phyloP scores from a whole-genome alignment of 2,797 vertebrate species.

The Phyllotis vaccarum region DNA sequence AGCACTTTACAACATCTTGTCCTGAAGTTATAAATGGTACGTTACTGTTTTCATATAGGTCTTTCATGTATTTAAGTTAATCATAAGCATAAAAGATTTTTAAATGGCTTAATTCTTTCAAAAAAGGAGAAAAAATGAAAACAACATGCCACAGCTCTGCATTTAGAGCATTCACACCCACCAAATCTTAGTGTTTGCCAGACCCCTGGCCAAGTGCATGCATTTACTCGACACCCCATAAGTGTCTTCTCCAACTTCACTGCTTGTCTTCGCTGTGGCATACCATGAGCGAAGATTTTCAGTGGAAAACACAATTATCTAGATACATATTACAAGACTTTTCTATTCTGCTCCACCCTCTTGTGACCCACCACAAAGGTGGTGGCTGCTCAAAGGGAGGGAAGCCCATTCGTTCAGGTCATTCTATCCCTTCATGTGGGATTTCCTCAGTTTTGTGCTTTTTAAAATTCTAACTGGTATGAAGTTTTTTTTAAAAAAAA shows the following conservation, averaged over 20 bases:
- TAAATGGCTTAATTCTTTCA: constrained; percentile 29
- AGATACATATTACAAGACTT: constrained; percentile 40
- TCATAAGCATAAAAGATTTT: background rate
- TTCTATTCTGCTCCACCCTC: constrained; percentile 10
- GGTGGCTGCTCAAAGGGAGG: background rate
- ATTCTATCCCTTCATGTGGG: background rate
- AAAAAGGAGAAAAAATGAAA: background rate
- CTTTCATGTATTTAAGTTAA: background rate
- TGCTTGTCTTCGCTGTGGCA: constrained; percentile 34
- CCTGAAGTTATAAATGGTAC: constrained; percentile 9
- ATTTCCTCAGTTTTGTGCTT: background rate
- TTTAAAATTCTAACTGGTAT: constrained; percentile 1
- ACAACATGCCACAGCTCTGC: background rate
- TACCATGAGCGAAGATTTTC: constrained; percentile 29
- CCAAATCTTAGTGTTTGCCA: background rate
- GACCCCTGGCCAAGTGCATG: background rate
- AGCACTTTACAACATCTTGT: background rate
- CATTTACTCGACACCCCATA: constrained; percentile 60
- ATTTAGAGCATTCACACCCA: constrained; percentile 5
- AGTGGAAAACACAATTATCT: constrained; percentile 22
- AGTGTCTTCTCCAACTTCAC: constrained; percentile 45
- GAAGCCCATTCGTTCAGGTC: background rate
- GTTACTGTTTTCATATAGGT: constrained; percentile 17
- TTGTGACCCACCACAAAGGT: background rate
- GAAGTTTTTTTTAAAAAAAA: constrained; percentile 25